Conservation (phyloP, 2,888 invertebrate genomes). For the Stenodema calcarata region DNA sequence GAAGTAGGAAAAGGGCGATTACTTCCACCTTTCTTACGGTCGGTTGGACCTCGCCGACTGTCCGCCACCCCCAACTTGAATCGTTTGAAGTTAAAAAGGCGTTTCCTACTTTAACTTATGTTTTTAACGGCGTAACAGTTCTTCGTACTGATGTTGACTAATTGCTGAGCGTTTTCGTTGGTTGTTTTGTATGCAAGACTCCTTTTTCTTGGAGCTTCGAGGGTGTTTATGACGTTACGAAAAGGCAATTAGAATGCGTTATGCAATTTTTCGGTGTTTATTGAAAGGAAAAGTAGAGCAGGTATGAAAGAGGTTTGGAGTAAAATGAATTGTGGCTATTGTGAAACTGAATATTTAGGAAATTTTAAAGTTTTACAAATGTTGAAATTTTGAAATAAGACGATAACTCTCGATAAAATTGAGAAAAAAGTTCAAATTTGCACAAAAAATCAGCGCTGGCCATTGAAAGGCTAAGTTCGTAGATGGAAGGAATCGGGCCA, state of each 20-base stretch:
- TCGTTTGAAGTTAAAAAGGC: neutral
- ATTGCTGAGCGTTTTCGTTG: no score
- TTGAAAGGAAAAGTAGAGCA: neutral
- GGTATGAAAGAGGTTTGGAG: neutral
- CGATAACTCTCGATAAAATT: no score
- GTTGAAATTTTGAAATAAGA: no score
- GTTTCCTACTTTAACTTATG: neutral
- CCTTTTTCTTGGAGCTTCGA: neutral
- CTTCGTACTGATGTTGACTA: no score
- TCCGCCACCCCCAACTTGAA: neutral
- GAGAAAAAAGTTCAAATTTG: no score
- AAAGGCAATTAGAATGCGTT: neutral
- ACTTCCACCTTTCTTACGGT: neutral
- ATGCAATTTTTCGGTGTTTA: neutral
- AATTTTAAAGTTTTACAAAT: no score
- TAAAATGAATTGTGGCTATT: neutral
- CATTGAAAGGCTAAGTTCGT: no score
- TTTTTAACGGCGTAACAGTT: no score
- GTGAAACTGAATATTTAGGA: no score
- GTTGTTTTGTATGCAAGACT: no score
- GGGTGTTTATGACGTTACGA: neutral
- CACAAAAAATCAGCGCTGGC: no score
- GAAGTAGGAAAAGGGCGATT: neutral
- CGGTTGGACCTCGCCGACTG: neutral
- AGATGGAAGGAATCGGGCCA: no score